Evolutionary conservation across 2,797 vertebrate genomes (phyloP).

Genomic region (Alfaro cultratus): DNA sequence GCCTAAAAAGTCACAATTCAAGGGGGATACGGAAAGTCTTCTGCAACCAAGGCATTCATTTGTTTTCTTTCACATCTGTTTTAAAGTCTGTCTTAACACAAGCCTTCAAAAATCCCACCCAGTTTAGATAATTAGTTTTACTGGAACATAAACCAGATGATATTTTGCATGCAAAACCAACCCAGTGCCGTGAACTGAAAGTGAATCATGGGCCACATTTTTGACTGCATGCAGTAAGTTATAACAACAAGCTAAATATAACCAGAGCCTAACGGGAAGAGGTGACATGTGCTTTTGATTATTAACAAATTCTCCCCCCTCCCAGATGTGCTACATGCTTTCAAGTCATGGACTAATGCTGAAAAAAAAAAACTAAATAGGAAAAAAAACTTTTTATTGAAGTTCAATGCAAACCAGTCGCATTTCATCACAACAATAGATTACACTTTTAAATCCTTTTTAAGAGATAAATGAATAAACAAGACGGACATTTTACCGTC

Average conservation of each 20-base stretch:
- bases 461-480: conserved; percentile 38
- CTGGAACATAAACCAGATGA: conserved; percentile 3
- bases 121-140: not conserved
- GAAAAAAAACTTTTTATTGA: conserved; percentile 65
- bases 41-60: conserved; percentile 11
- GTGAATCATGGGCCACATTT: conserved; percentile 18
- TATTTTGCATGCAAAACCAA: not conserved
- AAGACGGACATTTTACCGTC: conserved; percentile 1
- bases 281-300: conserved; percentile 64
- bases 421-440: conserved; percentile 75
- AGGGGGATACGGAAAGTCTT: conserved; percentile 23
- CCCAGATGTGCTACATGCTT: not conserved
- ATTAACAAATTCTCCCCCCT: conserved; percentile 37
- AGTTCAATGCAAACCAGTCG: conserved; percentile 79
- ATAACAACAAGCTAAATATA: conserved; percentile 29
- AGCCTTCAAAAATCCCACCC: not conserved
- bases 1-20: conserved; percentile 41
- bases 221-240: conserved; percentile 4
- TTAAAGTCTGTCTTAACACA: conserved; percentile 6
- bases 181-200: not conserved
- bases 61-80: conserved; percentile 19
- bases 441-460: conserved; percentile 29
- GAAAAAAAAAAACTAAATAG: not conserved
- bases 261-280: conserved; percentile 48
- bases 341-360: conserved; percentile 24